A percentile compares a stretch with the other conserved stretches of the same genome.
Conservation (phyloP, 2,888 invertebrate genomes). For the Pinctada fucata region DNA sequence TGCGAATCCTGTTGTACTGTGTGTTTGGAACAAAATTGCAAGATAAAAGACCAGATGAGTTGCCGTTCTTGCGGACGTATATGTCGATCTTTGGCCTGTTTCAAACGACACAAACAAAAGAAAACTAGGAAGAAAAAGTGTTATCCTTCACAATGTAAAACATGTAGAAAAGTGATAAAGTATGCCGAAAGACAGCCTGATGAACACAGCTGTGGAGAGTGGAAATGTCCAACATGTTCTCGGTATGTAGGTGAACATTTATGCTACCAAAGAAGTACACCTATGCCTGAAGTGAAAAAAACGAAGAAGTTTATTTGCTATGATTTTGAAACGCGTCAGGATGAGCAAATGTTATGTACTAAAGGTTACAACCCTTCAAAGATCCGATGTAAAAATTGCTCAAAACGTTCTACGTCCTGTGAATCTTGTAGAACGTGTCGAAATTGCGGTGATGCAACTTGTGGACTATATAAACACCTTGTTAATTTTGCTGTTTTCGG, state of each 20-base stretch:
- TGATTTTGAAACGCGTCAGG: not conserved
- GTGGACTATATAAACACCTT: conserved; percentile 13
- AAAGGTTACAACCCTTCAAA: conserved; percentile 13
- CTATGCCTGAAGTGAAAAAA: not conserved
- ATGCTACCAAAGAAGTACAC: conserved; percentile 6
- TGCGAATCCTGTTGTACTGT: no score
- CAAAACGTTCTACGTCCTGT: not conserved
- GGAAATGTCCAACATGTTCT: conserved; percentile 14
- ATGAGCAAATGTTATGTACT: conserved; percentile 1
- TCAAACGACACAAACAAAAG: no score
- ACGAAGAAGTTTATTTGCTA: conserved; percentile 13
- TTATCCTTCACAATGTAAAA: not conserved
- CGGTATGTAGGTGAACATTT: conserved; percentile 14
- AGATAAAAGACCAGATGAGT: no score
- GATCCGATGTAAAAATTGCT: conserved; percentile 15
- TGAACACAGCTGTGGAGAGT: conserved; percentile 16
- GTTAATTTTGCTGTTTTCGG: conserved; percentile 27
- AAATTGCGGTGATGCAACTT: conserved; percentile 14
- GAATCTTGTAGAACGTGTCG: conserved; percentile 1
- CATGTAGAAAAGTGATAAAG: conserved; percentile 1
- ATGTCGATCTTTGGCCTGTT: no score
- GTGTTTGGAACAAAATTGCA: no score
- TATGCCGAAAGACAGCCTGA: conserved; percentile 14
- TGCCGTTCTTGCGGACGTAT: no score
- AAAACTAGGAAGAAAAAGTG: no score